Percentiles rank a stretch among this genome's conserved stretches.
phyloP scores from a whole-genome alignment of 2,888 invertebrate genomes.

The Campopleginae sp. region DNA sequence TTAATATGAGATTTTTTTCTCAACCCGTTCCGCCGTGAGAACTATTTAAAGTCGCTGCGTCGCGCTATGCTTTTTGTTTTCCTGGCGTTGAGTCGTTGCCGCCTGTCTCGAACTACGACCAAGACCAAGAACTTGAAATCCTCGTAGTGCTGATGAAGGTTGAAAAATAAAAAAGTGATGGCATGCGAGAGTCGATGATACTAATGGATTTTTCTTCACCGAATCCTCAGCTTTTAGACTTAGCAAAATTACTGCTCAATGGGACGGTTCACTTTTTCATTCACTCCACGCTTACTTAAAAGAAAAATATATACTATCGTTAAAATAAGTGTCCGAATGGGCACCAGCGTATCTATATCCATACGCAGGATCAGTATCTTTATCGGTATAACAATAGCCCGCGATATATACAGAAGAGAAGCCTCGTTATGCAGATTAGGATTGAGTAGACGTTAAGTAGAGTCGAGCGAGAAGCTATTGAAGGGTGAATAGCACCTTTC shows the following conservation, averaged over 20 bases:
- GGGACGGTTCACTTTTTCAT: background rate
- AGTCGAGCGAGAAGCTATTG: constrained; percentile 46
- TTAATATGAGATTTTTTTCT: no score
- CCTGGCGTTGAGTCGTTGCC: no score
- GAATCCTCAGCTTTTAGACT: no score
- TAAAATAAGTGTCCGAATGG: background rate
- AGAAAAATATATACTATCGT: background rate
- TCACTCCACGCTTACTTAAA: background rate
- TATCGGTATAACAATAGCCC: constrained; percentile 24
- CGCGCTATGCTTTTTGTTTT: no score
- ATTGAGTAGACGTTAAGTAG: constrained; percentile 60
- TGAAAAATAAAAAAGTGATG: no score
- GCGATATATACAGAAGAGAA: constrained; percentile 3
- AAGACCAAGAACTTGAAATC: no score
- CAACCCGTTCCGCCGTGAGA: no score
- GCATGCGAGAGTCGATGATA: no score
- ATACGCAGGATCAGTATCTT: constrained; percentile 30
- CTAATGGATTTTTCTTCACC: no score
- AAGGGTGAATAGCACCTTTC: constrained; percentile 43
- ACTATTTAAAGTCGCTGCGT: no score
- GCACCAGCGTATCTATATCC: constrained; percentile 1
- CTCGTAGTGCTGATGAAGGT: no score
- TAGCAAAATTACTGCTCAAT: background rate
- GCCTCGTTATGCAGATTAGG: constrained; percentile 53
- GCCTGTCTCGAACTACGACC: no score